Conservation (phyloP, 2,888 invertebrate genomes). For the Xylophagus ater region DNA sequence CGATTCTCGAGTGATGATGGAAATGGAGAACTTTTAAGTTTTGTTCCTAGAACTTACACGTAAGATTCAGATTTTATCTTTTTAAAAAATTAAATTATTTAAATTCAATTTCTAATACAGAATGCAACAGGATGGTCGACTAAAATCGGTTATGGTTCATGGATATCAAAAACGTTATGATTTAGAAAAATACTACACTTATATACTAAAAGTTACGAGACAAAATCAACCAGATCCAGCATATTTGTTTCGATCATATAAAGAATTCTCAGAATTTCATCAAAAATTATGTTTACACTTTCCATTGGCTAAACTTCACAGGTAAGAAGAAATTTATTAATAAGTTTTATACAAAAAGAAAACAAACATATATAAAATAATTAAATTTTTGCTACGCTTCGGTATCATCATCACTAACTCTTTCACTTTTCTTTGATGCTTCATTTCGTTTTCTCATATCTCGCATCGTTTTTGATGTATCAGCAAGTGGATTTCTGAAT, state of each 20-base stretch:
- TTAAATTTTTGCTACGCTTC: slow-evolving; percentile 3
- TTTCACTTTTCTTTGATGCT: slow-evolving; percentile 1
- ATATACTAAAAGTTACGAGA: slow-evolving; percentile 71
- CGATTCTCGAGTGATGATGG: slow-evolving; percentile 81
- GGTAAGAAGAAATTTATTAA: slow-evolving; percentile 45
- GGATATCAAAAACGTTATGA: slow-evolving; percentile 91
- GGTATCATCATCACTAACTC: slow-evolving; percentile 6
- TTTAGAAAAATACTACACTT: slow-evolving; percentile 96
- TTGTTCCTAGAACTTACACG: slow-evolving; percentile 90
- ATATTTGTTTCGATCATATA: slow-evolving; percentile 86
- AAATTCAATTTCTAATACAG: slow-evolving; percentile 39
- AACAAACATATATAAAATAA: background rate
- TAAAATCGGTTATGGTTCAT: slow-evolving; percentile 73
- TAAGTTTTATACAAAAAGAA: too few species aligned
- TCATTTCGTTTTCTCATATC: slow-evolving; percentile 20
- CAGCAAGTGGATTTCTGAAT: slow-evolving; percentile 22
- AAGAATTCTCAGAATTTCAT: slow-evolving; percentile 94
- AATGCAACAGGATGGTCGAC: slow-evolving; percentile 78
- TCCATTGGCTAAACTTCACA: slow-evolving; percentile 81
- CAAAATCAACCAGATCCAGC: slow-evolving; percentile 77
- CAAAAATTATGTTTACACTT: slow-evolving; percentile 87
- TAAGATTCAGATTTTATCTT: slow-evolving; percentile 41
- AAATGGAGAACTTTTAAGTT: slow-evolving; percentile 72
- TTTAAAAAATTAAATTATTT: background rate
- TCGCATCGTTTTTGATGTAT: slow-evolving; percentile 21